phyloP scores from a whole-genome alignment of 2,113 vertebrate species.

The Asarcornis scutulata region DNA sequence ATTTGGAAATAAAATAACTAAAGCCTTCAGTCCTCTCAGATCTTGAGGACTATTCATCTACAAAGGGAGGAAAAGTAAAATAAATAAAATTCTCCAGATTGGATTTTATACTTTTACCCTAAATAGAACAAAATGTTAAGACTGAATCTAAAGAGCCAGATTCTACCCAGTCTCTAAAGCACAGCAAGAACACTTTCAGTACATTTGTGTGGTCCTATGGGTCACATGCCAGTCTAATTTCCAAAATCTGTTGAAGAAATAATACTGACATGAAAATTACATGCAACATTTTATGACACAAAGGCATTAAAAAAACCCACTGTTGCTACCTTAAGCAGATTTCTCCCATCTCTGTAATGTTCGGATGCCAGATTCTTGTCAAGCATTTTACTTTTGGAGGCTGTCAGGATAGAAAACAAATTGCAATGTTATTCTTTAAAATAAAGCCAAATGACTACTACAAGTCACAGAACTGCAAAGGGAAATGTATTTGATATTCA shows the following conservation, averaged over 20 bases:
- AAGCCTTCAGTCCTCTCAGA: background rate
- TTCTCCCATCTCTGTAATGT: conserved; percentile 96
- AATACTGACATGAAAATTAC: background rate
- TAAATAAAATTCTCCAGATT: background rate
- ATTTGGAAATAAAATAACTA: background rate
- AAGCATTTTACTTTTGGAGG: conserved; percentile 97
- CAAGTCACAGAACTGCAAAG: background rate
- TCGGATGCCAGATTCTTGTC: conserved; percentile 98
- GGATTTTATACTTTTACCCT: background rate
- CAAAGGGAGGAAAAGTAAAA: background rate
- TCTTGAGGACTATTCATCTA: background rate
- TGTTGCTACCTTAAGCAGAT: conserved; percentile 92
- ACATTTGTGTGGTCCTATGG: background rate
- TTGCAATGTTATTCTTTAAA: background rate
- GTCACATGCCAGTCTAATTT: background rate
- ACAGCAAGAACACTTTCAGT: background rate
- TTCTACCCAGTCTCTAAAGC: background rate
- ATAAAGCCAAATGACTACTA: background rate
- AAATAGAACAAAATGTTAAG: background rate
- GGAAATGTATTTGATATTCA: background rate
- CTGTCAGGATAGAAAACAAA: conserved; percentile 74
- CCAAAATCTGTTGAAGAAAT: background rate
- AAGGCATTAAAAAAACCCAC: background rate
- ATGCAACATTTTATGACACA: background rate
- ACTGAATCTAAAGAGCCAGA: background rate